Conservation (phyloP, 2,797 vertebrate species). For the Channallabes apus region DNA sequence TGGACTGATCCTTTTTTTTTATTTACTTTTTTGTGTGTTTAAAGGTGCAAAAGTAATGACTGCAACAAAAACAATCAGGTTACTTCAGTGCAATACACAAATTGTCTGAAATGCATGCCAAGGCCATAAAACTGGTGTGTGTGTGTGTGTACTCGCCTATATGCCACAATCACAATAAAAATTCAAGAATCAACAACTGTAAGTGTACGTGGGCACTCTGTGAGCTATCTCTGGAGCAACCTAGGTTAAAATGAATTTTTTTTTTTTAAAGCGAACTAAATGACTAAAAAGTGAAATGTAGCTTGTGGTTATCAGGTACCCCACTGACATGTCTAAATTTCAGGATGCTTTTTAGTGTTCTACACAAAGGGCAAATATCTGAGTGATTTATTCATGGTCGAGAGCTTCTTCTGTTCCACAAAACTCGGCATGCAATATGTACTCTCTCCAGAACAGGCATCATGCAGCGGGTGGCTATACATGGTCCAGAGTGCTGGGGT, state of each 20-base stretch:
- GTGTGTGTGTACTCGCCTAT: neutral
- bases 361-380: slow-evolving; percentile 55
- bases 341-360: neutral
- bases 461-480: neutral
- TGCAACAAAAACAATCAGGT: slow-evolving; percentile 36
- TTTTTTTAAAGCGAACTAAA: neutral
- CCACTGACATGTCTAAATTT: neutral
- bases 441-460: neutral
- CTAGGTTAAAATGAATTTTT: neutral
- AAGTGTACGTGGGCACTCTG: neutral
- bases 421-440: slow-evolving; percentile 51
- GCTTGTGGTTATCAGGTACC: neutral
- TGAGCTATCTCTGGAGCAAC: neutral
- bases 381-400: slow-evolving; percentile 46
- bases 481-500: slow-evolving; percentile 57
- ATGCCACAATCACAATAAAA: neutral
- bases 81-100: slow-evolving; percentile 45
- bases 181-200: neutral
- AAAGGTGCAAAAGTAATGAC: slow-evolving; percentile 25
- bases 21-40: neutral
- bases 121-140: slow-evolving; percentile 18
- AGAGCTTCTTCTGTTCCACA: slow-evolving; percentile 40
- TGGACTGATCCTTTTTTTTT: slow-evolving; percentile 18
- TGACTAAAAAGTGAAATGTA: neutral
- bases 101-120: slow-evolving; percentile 22